Conservation (phyloP, 2,113 vertebrate species). For the Embiotoca jacksoni region DNA sequence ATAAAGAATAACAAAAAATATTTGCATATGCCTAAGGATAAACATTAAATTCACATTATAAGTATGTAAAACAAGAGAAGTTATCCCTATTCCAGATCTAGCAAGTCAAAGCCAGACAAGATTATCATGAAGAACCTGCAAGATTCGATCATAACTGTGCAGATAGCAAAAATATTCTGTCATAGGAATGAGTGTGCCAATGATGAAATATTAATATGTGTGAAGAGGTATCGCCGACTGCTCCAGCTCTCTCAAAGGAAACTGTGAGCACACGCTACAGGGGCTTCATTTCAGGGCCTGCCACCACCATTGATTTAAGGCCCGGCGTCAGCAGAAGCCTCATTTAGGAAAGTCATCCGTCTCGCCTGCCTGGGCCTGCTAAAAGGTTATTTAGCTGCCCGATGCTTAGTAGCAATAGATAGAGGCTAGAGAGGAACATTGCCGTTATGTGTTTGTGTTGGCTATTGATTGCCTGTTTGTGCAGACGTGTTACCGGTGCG, state of each 20-base stretch:
- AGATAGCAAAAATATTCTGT: conserved; percentile 67
- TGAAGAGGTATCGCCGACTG: conserved; percentile 38
- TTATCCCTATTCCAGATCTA: neutral
- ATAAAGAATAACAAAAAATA: no score
- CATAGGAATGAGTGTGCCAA: conserved; percentile 31
- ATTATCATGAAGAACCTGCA: conserved; percentile 43
- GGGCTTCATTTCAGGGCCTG: conserved; percentile 72
- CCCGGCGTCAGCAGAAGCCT: conserved; percentile 68
- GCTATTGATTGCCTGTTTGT: conserved; percentile 69
- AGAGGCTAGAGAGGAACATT: conserved; percentile 39
- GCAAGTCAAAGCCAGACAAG: neutral
- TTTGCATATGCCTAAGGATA: neutral
- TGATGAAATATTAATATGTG: conserved; percentile 75
- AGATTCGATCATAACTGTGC: conserved; percentile 20
- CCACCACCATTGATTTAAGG: conserved; percentile 77
- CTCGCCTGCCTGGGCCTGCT: conserved; percentile 61
- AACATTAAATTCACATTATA: neutral
- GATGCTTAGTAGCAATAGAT: conserved; percentile 53
- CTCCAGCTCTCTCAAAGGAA: conserved; percentile 51
- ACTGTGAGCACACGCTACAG: conserved; percentile 62
- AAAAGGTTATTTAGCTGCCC: conserved; percentile 70
- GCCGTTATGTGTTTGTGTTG: conserved; percentile 56
- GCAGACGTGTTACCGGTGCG: conserved; percentile 24
- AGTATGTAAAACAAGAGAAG: neutral
- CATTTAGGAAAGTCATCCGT: conserved; percentile 75